phyloP scores from a whole-genome alignment of 2,113 vertebrate species.

The Himantopus leucocephalus region DNA sequence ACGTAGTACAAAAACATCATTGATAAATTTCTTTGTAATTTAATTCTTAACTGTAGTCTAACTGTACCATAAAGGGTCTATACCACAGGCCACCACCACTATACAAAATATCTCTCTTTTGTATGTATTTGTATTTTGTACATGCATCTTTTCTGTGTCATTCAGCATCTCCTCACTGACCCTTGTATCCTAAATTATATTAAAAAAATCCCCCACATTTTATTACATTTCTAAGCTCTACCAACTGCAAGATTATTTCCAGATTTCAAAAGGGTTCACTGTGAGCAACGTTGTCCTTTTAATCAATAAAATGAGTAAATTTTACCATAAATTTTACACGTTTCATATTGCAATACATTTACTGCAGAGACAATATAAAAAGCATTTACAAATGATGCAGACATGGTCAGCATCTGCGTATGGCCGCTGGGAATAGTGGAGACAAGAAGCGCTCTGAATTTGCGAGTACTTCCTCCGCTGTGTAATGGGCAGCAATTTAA shows the following conservation, averaged over 20 bases:
- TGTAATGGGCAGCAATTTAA: not conserved
- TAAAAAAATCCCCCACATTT: not conserved
- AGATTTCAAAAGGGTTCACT: not conserved
- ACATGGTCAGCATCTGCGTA: rapidly evolving
- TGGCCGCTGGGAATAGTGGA: not conserved
- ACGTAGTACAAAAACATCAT: rapidly evolving
- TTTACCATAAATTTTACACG: not conserved
- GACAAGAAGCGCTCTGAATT: not conserved
- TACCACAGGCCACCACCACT: not conserved
- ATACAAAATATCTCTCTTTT: not conserved
- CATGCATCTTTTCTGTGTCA: rapidly evolving
- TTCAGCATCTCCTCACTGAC: not conserved
- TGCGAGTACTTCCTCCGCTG: not conserved
- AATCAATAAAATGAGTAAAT: not conserved
- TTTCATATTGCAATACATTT: not conserved
- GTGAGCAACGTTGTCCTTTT: not conserved
- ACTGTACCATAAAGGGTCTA: not conserved
- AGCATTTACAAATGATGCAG: not conserved
- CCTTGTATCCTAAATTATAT: not conserved
- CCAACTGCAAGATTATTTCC: not conserved
- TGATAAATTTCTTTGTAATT: not conserved
- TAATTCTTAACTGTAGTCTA: not conserved
- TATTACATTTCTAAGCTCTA: not conserved
- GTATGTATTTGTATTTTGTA: not conserved
- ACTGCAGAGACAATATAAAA: not conserved